Conservation (phyloP, 1,140 invertebrate genomes). For the Nylanderia fulva region DNA sequence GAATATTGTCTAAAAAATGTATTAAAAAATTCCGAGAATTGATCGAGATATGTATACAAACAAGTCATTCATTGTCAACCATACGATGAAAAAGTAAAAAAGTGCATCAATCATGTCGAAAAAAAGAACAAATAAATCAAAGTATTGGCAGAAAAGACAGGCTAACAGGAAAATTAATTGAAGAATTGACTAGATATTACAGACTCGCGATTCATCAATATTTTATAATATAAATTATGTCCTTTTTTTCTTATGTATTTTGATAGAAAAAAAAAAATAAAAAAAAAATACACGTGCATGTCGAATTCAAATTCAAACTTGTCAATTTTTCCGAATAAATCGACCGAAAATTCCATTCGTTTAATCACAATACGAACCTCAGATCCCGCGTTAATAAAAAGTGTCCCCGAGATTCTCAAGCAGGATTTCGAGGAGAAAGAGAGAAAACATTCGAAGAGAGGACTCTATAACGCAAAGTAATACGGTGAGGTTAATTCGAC, state of each 20-base stretch:
- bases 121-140: too few relatives aligned
- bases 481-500: constrained; percentile 64
- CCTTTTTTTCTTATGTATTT: background rate
- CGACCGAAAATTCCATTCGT: background rate
- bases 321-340: constrained; percentile 33
- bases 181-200: too few relatives aligned
- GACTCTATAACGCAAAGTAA: constrained; percentile 59
- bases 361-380: constrained; percentile 26
- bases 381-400: background rate
- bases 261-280: background rate
- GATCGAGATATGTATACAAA: too few relatives aligned
- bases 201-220: too few relatives aligned
- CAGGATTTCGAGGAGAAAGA: constrained; percentile 29
- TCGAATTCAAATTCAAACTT: background rate
- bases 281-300: background rate
- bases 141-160: too few relatives aligned
- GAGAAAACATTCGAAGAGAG: constrained; percentile 21
- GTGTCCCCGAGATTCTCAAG: constrained; percentile 11
- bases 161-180: too few relatives aligned
- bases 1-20: too few relatives aligned
- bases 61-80: too few relatives aligned
- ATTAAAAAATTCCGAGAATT: too few relatives aligned
- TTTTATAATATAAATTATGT: background rate
- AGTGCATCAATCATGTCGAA: too few relatives aligned
- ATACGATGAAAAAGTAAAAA: too few relatives aligned